These are phyloP conservation scores for Glareola pratincola DNA, from an alignment of 2,113 vertebrate species.

Conservation along the genomic window DNA sequence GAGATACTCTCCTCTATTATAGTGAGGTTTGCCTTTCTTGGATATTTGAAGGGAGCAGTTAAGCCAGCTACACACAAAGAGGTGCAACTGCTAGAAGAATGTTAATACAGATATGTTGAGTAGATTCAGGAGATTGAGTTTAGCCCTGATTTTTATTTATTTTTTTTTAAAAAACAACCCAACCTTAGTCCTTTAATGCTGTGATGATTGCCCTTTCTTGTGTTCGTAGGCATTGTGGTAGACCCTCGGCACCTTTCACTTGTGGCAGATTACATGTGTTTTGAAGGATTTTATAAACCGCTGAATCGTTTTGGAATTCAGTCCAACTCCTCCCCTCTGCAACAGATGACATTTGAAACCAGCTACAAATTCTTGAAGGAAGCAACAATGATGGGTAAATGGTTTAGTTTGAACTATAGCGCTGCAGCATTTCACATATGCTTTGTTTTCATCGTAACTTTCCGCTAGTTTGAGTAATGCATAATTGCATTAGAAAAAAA, in stretches of 20 bases:
- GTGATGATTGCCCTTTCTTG: neutral
- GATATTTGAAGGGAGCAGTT: neutral
- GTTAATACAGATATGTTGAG: neutral
- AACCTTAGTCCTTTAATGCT: neutral
- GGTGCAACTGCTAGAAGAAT: neutral
- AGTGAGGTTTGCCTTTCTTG: neutral
- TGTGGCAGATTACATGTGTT: constrained; percentile 99
- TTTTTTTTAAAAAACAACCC: neutral
- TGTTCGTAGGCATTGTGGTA: constrained; percentile 85
- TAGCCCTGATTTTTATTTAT: neutral
- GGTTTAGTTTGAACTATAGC: neutral
- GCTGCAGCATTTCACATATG: neutral
- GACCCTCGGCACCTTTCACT: constrained; percentile 94
- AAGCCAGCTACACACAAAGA: neutral
- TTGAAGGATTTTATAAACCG: constrained; percentile 91
- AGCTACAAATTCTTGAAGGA: constrained; percentile 96
- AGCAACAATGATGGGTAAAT: constrained; percentile 86
- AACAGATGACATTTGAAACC: constrained; percentile 98
- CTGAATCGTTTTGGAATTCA: constrained; percentile 88
- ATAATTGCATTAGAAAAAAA: neutral
- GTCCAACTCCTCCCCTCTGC: constrained; percentile 92
- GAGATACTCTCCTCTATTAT: neutral
- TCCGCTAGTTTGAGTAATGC: neutral
- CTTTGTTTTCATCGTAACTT: neutral
- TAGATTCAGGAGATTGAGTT: neutral